phyloP scores from a whole-genome alignment of 2,113 vertebrate species.

The Corythornis madagascariensis region DNA sequence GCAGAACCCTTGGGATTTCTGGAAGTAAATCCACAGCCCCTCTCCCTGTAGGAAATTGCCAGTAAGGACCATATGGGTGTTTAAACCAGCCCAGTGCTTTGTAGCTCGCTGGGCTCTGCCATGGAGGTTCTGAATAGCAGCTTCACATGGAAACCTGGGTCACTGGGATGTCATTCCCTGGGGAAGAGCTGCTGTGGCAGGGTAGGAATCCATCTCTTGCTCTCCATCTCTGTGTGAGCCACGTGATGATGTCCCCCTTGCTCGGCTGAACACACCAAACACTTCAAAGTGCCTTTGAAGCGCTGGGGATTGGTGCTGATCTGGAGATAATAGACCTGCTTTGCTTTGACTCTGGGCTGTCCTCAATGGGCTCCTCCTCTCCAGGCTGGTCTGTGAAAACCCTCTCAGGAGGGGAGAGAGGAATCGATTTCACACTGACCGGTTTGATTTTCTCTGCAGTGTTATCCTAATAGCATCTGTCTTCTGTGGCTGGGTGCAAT shows the following conservation, averaged over 20 bases:
- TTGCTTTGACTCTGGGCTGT: not conserved
- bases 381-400: not conserved
- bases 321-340: not conserved
- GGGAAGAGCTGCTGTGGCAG: not conserved
- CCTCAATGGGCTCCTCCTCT: not conserved
- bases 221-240: not conserved
- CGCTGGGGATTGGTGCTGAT: accelerated
- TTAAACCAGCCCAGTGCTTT: not conserved
- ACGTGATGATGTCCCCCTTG: accelerated
- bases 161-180: not conserved
- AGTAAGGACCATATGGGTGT: accelerated
- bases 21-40: not conserved
- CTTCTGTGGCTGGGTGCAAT: not conserved
- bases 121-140: not conserved
- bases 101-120: not conserved
- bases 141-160: not conserved
- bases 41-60: not conserved
- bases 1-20: not conserved
- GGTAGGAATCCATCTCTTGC: not conserved
- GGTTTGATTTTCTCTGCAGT: not conserved
- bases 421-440: not conserved
- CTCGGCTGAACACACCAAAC: not conserved
- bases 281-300: too few species aligned
- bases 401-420: not conserved
- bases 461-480: not conserved